Conservation (phyloP, 2,888 invertebrate genomes). For the Tetragnatha montana region DNA sequence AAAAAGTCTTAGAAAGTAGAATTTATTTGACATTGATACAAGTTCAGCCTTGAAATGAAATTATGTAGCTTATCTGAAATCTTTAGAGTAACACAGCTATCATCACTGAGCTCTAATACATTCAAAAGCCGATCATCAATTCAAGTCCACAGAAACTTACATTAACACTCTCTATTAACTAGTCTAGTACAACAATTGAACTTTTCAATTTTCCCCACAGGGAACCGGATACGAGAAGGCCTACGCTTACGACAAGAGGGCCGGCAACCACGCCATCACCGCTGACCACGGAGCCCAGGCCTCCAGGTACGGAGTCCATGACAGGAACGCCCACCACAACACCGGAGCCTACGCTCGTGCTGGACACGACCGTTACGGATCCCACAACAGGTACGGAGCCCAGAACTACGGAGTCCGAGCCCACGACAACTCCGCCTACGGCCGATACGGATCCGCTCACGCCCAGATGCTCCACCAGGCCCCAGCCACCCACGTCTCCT, state of each 20-base stretch:
- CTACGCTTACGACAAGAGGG: constrained; percentile 70
- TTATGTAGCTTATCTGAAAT: no score
- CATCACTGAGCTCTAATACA: no score
- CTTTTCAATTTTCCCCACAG: neutral
- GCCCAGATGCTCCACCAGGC: constrained; percentile 56
- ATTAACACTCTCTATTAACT: neutral
- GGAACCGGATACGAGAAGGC: constrained; percentile 70
- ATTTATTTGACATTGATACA: no score
- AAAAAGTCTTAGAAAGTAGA: no score
- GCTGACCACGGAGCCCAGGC: constrained; percentile 62
- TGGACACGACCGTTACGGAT: constrained; percentile 67
- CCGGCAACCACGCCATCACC: constrained; percentile 65
- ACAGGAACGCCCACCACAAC: constrained; percentile 65
- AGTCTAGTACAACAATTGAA: no score
- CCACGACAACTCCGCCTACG: constrained; percentile 56
- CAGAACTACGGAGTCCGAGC: constrained; percentile 46
- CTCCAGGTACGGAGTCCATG: constrained; percentile 55
- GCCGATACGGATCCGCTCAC: constrained; percentile 56
- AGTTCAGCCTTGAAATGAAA: no score
- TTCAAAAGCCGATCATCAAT: no score
- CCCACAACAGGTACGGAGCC: constrained; percentile 60
- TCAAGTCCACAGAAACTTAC: no score
- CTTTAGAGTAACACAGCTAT: no score
- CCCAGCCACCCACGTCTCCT: constrained; percentile 52
- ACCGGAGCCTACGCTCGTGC: constrained; percentile 56